These are phyloP conservation scores for Synanthedon andrenaeformis DNA, from an alignment of 2,888 invertebrate genomes.

Conservation along the genomic window DNA sequence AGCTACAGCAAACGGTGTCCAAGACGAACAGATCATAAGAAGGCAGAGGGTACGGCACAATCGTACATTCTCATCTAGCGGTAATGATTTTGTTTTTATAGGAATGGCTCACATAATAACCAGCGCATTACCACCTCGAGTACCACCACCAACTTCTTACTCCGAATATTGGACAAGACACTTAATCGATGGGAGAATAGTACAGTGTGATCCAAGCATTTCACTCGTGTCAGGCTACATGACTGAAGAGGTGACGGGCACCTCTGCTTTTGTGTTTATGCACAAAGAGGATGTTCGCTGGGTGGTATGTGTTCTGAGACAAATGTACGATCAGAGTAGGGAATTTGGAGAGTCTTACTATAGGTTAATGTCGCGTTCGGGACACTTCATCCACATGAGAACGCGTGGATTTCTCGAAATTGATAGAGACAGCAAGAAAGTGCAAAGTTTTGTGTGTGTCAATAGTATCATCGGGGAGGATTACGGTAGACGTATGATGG, in stretches of 20 bases:
- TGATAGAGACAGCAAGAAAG: constrained; percentile 79
- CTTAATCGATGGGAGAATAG: constrained; percentile 87
- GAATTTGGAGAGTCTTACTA: constrained; percentile 90
- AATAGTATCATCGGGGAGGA: constrained; percentile 83
- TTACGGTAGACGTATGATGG: constrained; percentile 78
- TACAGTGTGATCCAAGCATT: constrained; percentile 92
- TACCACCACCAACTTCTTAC: constrained; percentile 73
- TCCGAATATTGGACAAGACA: constrained; percentile 93
- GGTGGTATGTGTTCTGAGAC: constrained; percentile 87
- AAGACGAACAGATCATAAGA: constrained; percentile 62
- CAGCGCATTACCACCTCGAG: constrained; percentile 62
- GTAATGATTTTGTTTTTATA: constrained; percentile 76
- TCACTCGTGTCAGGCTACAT: constrained; percentile 90
- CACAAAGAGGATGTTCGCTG: constrained; percentile 90
- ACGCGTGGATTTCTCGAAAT: constrained; percentile 88
- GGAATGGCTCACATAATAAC: constrained; percentile 78
- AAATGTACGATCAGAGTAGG: constrained; percentile 89
- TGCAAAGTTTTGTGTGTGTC: constrained; percentile 88
- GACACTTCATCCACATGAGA: constrained; percentile 86
- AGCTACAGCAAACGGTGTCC: constrained; percentile 63
- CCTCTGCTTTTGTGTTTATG: constrained; percentile 90
- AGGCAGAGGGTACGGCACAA: constrained; percentile 66
- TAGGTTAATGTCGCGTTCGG: constrained; percentile 82
- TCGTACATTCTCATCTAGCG: constrained; percentile 65
- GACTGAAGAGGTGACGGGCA: constrained; percentile 89